These are phyloP conservation scores for Latheticus oryzae DNA, from an alignment of 2,888 invertebrate genomes.

Conservation along the genomic window DNA sequence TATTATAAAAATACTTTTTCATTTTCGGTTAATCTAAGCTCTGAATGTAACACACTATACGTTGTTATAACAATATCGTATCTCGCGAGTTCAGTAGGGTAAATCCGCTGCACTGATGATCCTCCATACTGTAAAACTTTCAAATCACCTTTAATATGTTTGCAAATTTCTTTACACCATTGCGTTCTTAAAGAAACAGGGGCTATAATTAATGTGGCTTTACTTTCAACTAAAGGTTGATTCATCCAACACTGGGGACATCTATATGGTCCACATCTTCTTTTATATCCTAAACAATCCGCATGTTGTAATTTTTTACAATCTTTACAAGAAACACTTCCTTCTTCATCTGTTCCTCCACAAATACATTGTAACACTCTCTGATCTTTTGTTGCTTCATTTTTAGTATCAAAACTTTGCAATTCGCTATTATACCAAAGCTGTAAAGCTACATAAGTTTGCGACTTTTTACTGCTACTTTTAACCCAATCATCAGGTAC, in stretches of 20 bases:
- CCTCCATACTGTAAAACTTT: constrained; percentile 70
- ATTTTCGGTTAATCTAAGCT: constrained; percentile 72
- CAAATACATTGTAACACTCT: constrained; percentile 66
- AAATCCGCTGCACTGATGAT: constrained; percentile 66
- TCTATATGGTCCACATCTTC: constrained; percentile 64
- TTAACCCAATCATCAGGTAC: constrained; percentile 51
- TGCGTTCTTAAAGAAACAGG: constrained; percentile 76
- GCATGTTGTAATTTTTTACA: constrained; percentile 75
- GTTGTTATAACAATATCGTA: constrained; percentile 81
- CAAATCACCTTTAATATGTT: constrained; percentile 69
- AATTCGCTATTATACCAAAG: constrained; percentile 58
- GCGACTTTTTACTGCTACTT: constrained; percentile 49
- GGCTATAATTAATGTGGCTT: constrained; percentile 79
- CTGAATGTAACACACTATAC: constrained; percentile 73
- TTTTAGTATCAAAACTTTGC: constrained; percentile 43
- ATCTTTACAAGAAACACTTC: constrained; percentile 66
- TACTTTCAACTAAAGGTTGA: constrained; percentile 67
- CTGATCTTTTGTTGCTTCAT: background rate
- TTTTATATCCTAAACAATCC: constrained; percentile 70
- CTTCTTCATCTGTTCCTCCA: constrained; percentile 44
- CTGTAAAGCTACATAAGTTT: constrained; percentile 52
- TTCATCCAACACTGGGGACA: constrained; percentile 77
- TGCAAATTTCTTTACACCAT: constrained; percentile 78
- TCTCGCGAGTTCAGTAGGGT: constrained; percentile 72
- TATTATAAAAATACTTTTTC: constrained; percentile 63